These are phyloP conservation scores for Antennarius striatus DNA, from an alignment of 2,113 vertebrate species.

Conservation along the genomic window DNA sequence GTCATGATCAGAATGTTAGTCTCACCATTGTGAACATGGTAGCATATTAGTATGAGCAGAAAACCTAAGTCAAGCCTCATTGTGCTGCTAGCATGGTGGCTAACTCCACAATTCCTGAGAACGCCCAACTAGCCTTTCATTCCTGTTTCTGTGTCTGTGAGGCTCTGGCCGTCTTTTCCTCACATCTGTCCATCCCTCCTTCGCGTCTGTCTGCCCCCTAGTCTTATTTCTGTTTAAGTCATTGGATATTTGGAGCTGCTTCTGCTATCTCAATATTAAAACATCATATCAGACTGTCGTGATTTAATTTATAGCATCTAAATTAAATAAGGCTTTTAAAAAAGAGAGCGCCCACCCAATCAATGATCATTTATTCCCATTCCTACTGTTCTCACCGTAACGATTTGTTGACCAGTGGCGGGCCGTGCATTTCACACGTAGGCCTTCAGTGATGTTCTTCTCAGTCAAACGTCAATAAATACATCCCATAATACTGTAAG, in stretches of 20 bases:
- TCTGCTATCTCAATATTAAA: slow-evolving; percentile 35
- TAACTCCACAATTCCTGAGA: too few species aligned
- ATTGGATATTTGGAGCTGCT: slow-evolving; percentile 22
- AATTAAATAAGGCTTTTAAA: not conserved
- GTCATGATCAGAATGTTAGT: too few species aligned
- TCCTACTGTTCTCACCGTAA: not conserved
- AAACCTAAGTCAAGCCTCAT: too few species aligned
- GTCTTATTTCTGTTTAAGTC: slow-evolving; percentile 22
- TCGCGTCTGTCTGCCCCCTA: slow-evolving; percentile 1
- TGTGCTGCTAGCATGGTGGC: too few species aligned
- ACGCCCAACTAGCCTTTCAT: too few species aligned
- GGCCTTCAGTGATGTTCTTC: too few species aligned
- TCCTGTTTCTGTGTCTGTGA: too few species aligned
- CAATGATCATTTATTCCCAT: slow-evolving; percentile 7
- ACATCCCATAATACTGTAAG: too few species aligned
- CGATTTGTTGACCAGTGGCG: slow-evolving; percentile 1
- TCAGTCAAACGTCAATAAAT: too few species aligned
- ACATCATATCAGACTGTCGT: slow-evolving; percentile 6
- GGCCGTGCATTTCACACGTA: too few species aligned
- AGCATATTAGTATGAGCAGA: too few species aligned
- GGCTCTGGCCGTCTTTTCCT: not conserved
- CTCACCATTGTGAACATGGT: too few species aligned
- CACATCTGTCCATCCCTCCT: not conserved
- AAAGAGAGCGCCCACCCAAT: not conserved
- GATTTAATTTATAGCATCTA: not conserved